phyloP scores from a whole-genome alignment of 2,797 vertebrate species.

The Dendrocincla tyrannina region DNA sequence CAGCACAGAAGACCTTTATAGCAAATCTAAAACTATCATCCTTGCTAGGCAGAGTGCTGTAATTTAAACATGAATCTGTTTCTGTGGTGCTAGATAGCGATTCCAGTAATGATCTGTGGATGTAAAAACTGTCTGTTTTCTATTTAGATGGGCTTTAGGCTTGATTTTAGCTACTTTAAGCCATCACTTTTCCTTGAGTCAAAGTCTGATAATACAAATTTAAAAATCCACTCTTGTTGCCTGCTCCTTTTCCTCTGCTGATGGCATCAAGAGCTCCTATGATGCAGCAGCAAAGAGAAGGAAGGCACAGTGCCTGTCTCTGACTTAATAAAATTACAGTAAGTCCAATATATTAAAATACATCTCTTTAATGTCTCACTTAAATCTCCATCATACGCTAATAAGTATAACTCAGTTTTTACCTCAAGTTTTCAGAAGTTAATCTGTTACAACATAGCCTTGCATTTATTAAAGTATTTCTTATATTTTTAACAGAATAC shows the following conservation, averaged over 20 bases:
- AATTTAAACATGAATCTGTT: background rate
- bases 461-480: background rate
- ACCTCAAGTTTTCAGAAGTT: conserved; percentile 9
- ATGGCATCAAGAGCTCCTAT: background rate
- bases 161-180: background rate
- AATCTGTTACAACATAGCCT: background rate
- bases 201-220: background rate
- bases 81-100: background rate
- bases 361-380: conserved; percentile 21
- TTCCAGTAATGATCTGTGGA: background rate
- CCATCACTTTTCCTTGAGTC: background rate
- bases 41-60: background rate
- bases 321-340: conserved; percentile 28
- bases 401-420: conserved; percentile 35
- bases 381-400: conserved; percentile 13
- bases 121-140: background rate
- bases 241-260: background rate
- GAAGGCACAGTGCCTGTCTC: background rate
- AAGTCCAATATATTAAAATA: conserved; percentile 37
- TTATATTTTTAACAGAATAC: background rate
- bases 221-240: background rate
- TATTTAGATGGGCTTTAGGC: background rate
- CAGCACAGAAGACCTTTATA: background rate
- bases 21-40: background rate
- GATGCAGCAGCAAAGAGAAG: background rate